Evolutionary conservation across 2,888 invertebrate species (phyloP), one percentile per base, ranked within the genome.

Genomic region (Parapristionchus giblindavisi): DNA sequence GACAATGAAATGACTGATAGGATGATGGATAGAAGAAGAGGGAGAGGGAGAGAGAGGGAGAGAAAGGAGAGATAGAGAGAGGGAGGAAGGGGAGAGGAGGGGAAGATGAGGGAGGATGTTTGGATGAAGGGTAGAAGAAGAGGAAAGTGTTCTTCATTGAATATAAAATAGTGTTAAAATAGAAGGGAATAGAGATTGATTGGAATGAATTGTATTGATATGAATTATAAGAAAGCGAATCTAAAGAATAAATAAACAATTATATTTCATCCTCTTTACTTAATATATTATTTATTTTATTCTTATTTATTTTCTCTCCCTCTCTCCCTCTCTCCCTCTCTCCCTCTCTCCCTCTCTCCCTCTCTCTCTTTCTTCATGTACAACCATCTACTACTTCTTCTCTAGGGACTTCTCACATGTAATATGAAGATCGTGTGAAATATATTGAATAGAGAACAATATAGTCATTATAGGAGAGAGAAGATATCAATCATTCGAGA

Each of bases 401-500:
- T 76, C 29, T 32, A 74, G 27, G 38, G 48, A 51, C 51, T 66
- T 34, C 34, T 66, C 24, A 29, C 54, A 54, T 36, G 38, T 24
- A 43, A 54, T 14, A 27, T 2, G 24, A 52, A 52, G 32, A 36
- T 27, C 61, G 52, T 3, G 14, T 6, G 52, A 32, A n/a, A 70
- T 21, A 43, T 52, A 24, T 52, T 17, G 70, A 54, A 56, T n/a
- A 24, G 38, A 27, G 48, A 48, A 48, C 60, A 38, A 43, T 29
- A 24, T 48, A 58, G 32, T n/a, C 14, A 27, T 34, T 21, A 24
- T 51, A 81, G 96, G 95, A 94, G 94, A 78, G 95, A 88, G 93
- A 93, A 77, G 94, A 97, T 60, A 99, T 99, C 89, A 90, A 98
- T 80, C 94, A 94, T 90, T 96, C 72, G 89, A 94, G 96, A 88